phyloP scores from a whole-genome alignment of 2,113 vertebrate species.

The Cacatua alba region DNA sequence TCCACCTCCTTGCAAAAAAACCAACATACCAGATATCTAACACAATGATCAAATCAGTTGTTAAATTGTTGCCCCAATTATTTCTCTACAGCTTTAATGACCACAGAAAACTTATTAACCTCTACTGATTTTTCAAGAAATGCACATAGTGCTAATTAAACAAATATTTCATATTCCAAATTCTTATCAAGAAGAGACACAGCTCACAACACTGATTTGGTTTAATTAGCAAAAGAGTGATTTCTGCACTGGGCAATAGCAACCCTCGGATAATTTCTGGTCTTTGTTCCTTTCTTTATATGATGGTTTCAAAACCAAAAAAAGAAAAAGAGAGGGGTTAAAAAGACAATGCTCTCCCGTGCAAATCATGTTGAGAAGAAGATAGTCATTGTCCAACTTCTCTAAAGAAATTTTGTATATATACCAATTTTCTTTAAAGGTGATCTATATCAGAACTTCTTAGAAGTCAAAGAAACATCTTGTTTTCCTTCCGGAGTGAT shows the following conservation, averaged over 20 bases:
- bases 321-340: not conserved
- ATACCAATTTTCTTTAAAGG: not conserved
- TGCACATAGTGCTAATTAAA: slow-evolving; percentile 32
- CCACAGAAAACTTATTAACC: slow-evolving; percentile 8
- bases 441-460: not conserved
- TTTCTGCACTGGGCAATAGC: not conserved
- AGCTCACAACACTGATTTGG: not conserved
- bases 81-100: slow-evolving; percentile 20
- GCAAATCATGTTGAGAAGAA: not conserved
- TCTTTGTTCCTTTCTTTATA: no score
- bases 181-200: not conserved
- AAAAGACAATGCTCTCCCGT: rapidly evolving
- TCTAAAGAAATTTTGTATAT: not conserved
- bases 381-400: not conserved
- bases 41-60: not conserved
- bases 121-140: slow-evolving; percentile 25
- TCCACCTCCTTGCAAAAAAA: rapidly evolving
- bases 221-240: slow-evolving; percentile 35
- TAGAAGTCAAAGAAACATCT: not conserved
- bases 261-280: no score
- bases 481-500: not conserved
- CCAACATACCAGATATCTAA: not conserved
- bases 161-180: slow-evolving; percentile 40
- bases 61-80: slow-evolving; percentile 8
- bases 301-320: not conserved